Conservation (phyloP, 2,888 invertebrate species). For the Candidula unifasciata region DNA sequence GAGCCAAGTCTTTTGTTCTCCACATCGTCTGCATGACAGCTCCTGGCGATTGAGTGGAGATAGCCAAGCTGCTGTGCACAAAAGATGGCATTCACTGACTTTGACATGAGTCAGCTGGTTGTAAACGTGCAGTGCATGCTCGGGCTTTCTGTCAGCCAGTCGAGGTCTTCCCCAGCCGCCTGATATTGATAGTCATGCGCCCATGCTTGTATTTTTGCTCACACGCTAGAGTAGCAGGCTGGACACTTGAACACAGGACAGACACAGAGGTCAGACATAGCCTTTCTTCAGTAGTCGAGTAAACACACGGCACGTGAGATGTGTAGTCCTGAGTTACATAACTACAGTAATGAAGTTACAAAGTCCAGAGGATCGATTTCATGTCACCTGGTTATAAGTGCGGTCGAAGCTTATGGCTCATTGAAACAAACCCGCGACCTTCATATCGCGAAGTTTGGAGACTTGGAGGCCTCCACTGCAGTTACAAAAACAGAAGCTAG, state of each 20-base stretch:
- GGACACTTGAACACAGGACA: neutral
- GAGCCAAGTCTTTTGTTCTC: neutral
- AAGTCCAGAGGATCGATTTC: no score
- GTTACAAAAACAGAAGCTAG: no score
- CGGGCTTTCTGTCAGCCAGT: neutral
- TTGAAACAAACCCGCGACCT: no score
- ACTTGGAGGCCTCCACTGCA: no score
- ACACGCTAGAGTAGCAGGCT: no score
- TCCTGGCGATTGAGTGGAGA: conserved; percentile 19
- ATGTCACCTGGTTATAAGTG: no score
- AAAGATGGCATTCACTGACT: neutral
- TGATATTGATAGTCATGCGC: neutral
- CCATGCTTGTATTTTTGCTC: neutral
- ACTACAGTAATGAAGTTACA: no score
- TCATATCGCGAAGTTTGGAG: no score
- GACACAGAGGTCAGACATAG: neutral
- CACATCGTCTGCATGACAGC: neutral
- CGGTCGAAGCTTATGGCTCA: no score
- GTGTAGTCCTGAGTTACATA: no score
- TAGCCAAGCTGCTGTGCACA: neutral
- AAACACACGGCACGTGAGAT: no score
- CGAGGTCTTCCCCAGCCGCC: neutral
- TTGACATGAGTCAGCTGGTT: neutral
- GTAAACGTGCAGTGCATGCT: neutral
- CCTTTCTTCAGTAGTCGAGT: no score